Conservation (phyloP, 2,113 vertebrate genomes). For the Brienomyrus brachyistius region DNA sequence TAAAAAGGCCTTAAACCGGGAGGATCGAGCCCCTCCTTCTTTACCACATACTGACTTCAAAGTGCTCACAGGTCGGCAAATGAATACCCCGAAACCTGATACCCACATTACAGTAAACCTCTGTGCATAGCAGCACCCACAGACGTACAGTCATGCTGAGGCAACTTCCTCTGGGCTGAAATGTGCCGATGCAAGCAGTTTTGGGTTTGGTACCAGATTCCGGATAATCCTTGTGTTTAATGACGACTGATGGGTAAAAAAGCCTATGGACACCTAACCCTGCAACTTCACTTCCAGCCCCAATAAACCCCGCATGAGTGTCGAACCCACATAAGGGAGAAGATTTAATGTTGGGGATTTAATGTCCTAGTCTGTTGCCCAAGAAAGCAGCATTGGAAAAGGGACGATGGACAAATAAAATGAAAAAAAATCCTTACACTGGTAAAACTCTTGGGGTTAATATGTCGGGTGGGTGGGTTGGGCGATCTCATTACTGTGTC, state of each 20-base stretch:
- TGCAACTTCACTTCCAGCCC: neutral
- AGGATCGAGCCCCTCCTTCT: neutral
- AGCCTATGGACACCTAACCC: neutral
- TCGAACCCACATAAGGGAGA: neutral
- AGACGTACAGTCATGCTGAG: neutral
- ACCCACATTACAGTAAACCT: neutral
- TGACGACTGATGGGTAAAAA: neutral
- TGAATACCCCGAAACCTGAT: constrained; percentile 1
- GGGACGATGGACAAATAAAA: neutral
- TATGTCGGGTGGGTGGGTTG: neutral
- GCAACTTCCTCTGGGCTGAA: neutral
- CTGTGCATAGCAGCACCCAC: neutral
- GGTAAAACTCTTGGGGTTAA: neutral
- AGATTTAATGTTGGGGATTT: neutral
- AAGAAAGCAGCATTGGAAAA: neutral
- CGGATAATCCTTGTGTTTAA: neutral
- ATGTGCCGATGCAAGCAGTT: constrained; percentile 17
- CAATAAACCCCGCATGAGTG: neutral
- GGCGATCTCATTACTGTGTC: neutral
- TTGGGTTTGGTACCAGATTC: neutral
- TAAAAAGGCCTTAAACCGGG: neutral
- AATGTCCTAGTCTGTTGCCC: neutral
- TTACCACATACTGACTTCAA: constrained; percentile 17
- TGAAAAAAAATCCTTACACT: neutral
- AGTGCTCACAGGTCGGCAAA: constrained; percentile 19